phyloP scores from a whole-genome alignment of 2,888 invertebrate species.

The Tinea semifulvella region DNA sequence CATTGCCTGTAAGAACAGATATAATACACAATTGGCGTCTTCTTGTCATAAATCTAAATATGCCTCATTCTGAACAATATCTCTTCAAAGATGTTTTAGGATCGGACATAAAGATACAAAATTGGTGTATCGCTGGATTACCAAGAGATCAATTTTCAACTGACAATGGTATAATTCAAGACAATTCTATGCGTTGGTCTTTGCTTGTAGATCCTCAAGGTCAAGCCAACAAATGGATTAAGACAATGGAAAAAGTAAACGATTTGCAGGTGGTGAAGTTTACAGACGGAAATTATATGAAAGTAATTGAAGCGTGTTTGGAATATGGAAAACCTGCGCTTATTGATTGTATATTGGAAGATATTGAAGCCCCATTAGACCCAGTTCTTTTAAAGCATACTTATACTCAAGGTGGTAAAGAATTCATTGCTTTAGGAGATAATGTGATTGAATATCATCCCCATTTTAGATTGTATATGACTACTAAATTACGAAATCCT shows the following conservation, averaged over 20 bases:
- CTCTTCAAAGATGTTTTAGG: slow-evolving; percentile 80
- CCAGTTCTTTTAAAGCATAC: slow-evolving; percentile 79
- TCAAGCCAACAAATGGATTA: slow-evolving; percentile 88
- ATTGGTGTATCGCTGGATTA: slow-evolving; percentile 84
- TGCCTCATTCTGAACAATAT: slow-evolving; percentile 81
- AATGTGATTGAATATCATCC: slow-evolving; percentile 79
- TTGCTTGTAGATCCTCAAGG: slow-evolving; percentile 86
- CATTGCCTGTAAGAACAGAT: slow-evolving; percentile 69
- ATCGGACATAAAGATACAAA: slow-evolving; percentile 85
- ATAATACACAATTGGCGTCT: slow-evolving; percentile 77
- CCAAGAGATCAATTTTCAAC: slow-evolving; percentile 84
- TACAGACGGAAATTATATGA: slow-evolving; percentile 79
- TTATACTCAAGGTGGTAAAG: slow-evolving; percentile 76
- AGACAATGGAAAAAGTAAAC: slow-evolving; percentile 80
- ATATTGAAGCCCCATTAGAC: slow-evolving; percentile 80
- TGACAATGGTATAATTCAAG: slow-evolving; percentile 86
- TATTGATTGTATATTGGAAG: slow-evolving; percentile 80
- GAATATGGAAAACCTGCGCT: slow-evolving; percentile 80
- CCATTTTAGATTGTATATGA: slow-evolving; percentile 81
- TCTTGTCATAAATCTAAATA: slow-evolving; percentile 71
- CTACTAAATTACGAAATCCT: slow-evolving; percentile 84
- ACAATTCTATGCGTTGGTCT: slow-evolving; percentile 80
- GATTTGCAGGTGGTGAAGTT: slow-evolving; percentile 77
- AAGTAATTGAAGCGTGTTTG: slow-evolving; percentile 76
- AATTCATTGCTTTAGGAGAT: slow-evolving; percentile 81